phyloP scores from a whole-genome alignment of 2,797 vertebrate species.

The Cyclopterus lumpus region DNA sequence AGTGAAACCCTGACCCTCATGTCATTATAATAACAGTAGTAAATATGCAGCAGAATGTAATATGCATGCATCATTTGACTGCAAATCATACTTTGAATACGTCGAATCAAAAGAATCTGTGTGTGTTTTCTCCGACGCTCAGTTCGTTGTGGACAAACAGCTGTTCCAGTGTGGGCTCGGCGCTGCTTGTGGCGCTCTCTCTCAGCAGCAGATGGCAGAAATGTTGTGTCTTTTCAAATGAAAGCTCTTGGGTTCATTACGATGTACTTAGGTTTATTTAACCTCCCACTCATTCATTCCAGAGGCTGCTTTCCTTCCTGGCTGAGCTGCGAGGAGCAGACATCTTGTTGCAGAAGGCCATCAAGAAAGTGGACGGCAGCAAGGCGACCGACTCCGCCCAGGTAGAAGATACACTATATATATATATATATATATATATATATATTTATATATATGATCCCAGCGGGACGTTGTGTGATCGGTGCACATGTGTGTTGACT shows the following conservation, averaged over 20 bases:
- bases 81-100: not conserved
- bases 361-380: slow-evolving; percentile 83
- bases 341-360: slow-evolving; percentile 86
- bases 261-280: no score
- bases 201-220: not conserved
- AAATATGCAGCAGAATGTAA: not conserved
- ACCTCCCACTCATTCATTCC: slow-evolving; percentile 27
- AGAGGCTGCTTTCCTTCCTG: slow-evolving; percentile 91
- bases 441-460: no score
- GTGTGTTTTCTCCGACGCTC: not conserved
- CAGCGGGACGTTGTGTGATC: not conserved
- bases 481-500: slow-evolving; percentile 53
- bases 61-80: not conserved
- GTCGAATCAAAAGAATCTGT: not conserved
- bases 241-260: not conserved
- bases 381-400: slow-evolving; percentile 75
- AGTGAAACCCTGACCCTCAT: not conserved
- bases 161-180: not conserved
- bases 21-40: no score
- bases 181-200: not conserved
- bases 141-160: not conserved
- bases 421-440: no score
- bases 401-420: slow-evolving; percentile 83
- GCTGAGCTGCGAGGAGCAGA: slow-evolving; percentile 83
- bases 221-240: not conserved